Evolutionary conservation across 2,113 vertebrate genomes (phyloP).

Genomic region (Argyrosomus japonicus): DNA sequence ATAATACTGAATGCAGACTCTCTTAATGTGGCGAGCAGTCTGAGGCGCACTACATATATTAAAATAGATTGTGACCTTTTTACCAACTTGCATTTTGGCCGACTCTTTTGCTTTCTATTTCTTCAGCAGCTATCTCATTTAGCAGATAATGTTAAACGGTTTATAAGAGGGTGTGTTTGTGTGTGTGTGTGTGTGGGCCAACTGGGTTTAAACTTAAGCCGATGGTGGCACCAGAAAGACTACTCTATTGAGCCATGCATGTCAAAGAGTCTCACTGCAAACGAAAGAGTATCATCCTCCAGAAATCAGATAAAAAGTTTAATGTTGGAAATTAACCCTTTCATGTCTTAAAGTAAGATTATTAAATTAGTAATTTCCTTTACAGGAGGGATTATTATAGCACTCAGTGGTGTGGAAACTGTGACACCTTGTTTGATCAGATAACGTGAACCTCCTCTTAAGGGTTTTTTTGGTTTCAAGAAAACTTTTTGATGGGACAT

Average conservation of each 20-base stretch:
- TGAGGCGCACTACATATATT: neutral
- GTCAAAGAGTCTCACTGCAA: neutral
- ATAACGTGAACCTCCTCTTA: neutral
- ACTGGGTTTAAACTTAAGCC: neutral
- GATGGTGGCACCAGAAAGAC: neutral
- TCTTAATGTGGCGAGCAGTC: neutral
- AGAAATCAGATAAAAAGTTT: neutral
- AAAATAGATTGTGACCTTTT: neutral
- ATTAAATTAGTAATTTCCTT: no score
- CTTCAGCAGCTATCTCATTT: neutral
- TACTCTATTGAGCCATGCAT: neutral
- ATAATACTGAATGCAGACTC: neutral
- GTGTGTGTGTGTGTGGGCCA: neutral
- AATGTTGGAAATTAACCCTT: neutral
- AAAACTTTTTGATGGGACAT: neutral
- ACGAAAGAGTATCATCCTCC: neutral
- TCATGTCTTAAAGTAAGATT: no score
- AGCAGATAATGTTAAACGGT: neutral
- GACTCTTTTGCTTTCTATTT: neutral
- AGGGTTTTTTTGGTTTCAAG: neutral
- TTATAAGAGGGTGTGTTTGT: neutral
- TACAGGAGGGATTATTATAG: no score
- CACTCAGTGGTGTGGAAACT: neutral
- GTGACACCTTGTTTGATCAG: neutral
- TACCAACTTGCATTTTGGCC: neutral